Evolutionary conservation across 2,888 invertebrate species (phyloP).

Genomic region (Mylabris sibirica): DNA sequence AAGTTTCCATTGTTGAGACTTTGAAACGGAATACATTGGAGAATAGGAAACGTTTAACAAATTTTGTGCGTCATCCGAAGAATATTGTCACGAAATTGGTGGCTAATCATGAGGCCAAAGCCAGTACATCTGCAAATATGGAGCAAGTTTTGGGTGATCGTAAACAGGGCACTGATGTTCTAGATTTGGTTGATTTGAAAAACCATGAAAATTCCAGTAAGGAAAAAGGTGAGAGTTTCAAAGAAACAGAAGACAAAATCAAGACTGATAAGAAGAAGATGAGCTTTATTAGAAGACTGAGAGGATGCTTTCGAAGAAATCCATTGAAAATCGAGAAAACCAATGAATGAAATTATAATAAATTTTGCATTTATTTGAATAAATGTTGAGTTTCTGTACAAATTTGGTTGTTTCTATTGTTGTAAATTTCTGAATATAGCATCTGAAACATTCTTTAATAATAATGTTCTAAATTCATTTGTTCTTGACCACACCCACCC

Average conservation of each 20-base stretch:
- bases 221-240: conserved; percentile 26
- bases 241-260: conserved; percentile 33
- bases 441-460: conserved; percentile 38
- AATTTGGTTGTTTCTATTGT: conserved; percentile 3
- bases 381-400: background rate
- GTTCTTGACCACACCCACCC: conserved; percentile 43
- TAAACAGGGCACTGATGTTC: conserved; percentile 27
- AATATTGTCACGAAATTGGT: conserved; percentile 46
- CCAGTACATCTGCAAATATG: conserved; percentile 35
- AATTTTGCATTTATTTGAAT: conserved; percentile 9
- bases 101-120: conserved; percentile 48
- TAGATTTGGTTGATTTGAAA: conserved; percentile 41
- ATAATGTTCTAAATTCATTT: conserved; percentile 42
- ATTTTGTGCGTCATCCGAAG: conserved; percentile 59
- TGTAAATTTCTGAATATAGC: conserved; percentile 38
- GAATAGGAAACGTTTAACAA: conserved; percentile 49
- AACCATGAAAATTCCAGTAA: conserved; percentile 24
- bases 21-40: too few species aligned
- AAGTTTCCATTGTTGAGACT: too few species aligned
- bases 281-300: conserved; percentile 47
- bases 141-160: conserved; percentile 42
- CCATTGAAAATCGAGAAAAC: conserved; percentile 32
- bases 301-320: conserved; percentile 45
- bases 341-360: background rate
- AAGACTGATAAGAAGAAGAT: conserved; percentile 45